A percentile compares a stretch with the other conserved stretches of the same genome.
Evolutionary conservation across 1,140 invertebrate genomes (phyloP).

Genomic region (Lepidotrigona ventralis): DNA sequence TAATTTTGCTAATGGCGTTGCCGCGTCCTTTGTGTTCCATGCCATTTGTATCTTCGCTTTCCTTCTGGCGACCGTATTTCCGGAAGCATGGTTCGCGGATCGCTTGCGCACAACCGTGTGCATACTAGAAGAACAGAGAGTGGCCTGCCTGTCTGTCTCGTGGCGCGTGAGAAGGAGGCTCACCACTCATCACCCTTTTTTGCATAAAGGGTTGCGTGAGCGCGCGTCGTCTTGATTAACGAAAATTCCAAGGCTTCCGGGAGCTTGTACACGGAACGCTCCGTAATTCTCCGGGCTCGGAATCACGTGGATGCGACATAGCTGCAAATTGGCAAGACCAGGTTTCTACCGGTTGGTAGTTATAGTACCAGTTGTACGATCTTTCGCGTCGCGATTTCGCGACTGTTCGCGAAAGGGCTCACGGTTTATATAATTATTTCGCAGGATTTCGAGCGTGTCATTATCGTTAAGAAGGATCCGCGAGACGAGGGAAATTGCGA

Average conservation of each 20-base stretch:
- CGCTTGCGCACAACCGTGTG: neutral
- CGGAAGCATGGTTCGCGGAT: slow-evolving; percentile 19
- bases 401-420: neutral
- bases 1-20: slow-evolving; percentile 77
- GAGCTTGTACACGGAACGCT: neutral
- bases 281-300: neutral
- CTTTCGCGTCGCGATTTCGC: neutral
- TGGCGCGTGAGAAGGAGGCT: neutral
- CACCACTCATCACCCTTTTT: no score
- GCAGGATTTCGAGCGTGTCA: neutral
- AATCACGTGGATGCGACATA: neutral
- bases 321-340: neutral
- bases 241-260: slow-evolving; percentile 2
- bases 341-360: neutral
- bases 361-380: neutral
- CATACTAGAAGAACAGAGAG: neutral
- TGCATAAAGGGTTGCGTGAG: neutral
- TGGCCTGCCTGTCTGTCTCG: neutral
- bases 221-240: neutral
- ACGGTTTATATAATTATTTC: neutral
- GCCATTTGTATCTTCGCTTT: slow-evolving; percentile 40
- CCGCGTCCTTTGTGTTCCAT: slow-evolving; percentile 62
- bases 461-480: neutral
- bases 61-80: neutral
- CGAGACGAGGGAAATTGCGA: slow-evolving; percentile 11